These are phyloP conservation scores for Spheniscus humboldti DNA, from an alignment of 2,797 vertebrate species.

Conservation along the genomic window DNA sequence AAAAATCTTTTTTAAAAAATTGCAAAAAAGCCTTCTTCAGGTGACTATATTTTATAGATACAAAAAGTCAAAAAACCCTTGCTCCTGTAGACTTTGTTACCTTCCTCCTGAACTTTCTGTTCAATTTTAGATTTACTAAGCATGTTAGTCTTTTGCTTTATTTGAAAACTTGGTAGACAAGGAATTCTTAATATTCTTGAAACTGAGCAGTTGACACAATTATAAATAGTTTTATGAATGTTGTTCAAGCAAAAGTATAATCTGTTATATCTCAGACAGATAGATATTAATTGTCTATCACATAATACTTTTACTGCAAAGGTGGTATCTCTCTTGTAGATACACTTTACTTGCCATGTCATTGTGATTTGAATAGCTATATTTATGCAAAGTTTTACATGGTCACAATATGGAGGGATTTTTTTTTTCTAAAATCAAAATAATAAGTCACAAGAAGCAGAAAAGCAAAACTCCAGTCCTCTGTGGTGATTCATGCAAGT, in stretches of 20 bases:
- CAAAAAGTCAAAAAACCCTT: background rate
- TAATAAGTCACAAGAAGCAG: background rate
- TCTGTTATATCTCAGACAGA: background rate
- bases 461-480: background rate
- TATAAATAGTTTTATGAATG: background rate
- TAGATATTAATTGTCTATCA: background rate
- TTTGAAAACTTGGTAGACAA: background rate
- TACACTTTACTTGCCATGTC: background rate
- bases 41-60: background rate
- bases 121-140: background rate
- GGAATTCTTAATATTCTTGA: background rate
- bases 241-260: background rate
- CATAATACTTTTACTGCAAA: background rate
- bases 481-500: background rate
- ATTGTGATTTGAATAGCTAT: background rate
- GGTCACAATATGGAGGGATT: background rate
- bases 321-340: background rate
- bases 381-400: background rate
- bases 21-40: background rate
- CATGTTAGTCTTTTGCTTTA: background rate
- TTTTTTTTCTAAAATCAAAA: background rate
- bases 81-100: background rate
- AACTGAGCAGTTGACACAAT: background rate
- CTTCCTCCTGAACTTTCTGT: background rate
- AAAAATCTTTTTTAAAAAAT: background rate